A percentile compares a stretch with the other conserved stretches of the same genome.
phyloP scores from a whole-genome alignment of 1,140 invertebrate species.

The Triops longicaudatus region DNA sequence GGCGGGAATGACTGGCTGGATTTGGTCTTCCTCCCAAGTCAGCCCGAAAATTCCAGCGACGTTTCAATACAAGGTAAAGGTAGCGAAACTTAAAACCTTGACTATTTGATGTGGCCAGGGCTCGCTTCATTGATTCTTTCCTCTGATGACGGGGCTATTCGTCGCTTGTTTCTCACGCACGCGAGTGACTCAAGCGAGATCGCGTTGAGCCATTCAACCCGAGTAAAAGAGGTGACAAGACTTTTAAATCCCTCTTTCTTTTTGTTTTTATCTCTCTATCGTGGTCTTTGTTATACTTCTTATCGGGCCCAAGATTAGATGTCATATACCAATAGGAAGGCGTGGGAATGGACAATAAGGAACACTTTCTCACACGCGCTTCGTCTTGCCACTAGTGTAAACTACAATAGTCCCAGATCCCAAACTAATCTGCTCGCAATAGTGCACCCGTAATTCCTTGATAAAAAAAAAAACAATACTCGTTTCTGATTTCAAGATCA shows the following conservation, averaged over 20 bases:
- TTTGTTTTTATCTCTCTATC: neutral
- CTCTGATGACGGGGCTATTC: neutral
- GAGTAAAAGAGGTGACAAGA: neutral
- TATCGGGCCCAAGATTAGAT: slow-evolving; percentile 1
- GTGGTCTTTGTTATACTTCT: neutral
- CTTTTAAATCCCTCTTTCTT: neutral
- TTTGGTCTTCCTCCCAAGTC: neutral
- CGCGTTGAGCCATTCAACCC: neutral
- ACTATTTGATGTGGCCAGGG: neutral
- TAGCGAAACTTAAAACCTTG: slow-evolving; percentile 1
- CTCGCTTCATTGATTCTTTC: slow-evolving; percentile 8
- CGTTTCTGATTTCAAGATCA: neutral
- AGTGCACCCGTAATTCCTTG: neutral
- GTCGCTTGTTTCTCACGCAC: slow-evolving; percentile 10
- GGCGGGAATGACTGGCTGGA: too few species aligned
- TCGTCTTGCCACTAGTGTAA: neutral
- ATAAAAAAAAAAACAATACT: neutral
- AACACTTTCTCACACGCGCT: neutral
- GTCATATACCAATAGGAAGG: neutral
- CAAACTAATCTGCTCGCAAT: neutral
- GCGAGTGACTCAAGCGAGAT: slow-evolving; percentile 1
- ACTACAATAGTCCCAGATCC: neutral
- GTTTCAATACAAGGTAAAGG: neutral
- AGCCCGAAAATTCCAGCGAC: neutral
- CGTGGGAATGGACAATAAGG: slow-evolving; percentile 14